A percentile compares a stretch with the other conserved stretches of the same genome.
Evolutionary conservation across 1,140 invertebrate species (phyloP).

Genomic region (Eurosta solidaginis): DNA sequence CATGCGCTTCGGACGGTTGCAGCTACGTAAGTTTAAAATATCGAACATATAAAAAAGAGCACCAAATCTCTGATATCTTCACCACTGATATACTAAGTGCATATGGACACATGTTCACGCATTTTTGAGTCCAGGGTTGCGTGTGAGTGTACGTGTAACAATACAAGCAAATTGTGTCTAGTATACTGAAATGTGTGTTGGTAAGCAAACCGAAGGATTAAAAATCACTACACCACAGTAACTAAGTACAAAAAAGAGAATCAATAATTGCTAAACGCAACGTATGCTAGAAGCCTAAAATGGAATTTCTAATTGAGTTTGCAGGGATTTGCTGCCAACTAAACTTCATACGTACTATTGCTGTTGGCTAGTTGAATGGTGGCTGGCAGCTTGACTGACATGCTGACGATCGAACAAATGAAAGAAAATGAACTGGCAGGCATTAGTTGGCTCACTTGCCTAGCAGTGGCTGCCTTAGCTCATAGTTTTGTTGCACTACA

Average conservation of each 20-base stretch:
- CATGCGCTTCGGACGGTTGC: no score
- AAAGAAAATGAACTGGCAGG: neutral
- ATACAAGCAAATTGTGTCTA: neutral
- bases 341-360: neutral
- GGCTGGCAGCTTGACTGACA: slow-evolving; percentile 12
- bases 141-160: neutral
- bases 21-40: neutral
- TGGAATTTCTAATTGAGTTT: slow-evolving; percentile 60
- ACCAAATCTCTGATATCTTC: neutral
- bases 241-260: slow-evolving; percentile 15
- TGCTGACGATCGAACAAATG: slow-evolving; percentile 8
- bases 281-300: slow-evolving; percentile 59
- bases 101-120: neutral
- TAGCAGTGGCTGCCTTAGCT: neutral
- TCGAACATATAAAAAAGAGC: neutral
- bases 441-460: neutral
- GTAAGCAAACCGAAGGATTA: no score
- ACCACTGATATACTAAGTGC: neutral
- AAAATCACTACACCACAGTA: slow-evolving; percentile 16
- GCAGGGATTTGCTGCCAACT: slow-evolving; percentile 52
- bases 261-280: slow-evolving; percentile 36
- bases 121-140: neutral
- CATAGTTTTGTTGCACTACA: no score
- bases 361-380: neutral
- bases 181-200: no score